Evolutionary conservation across 2,888 invertebrate genomes (phyloP).

Genomic region (Drosophila mimica): DNA sequence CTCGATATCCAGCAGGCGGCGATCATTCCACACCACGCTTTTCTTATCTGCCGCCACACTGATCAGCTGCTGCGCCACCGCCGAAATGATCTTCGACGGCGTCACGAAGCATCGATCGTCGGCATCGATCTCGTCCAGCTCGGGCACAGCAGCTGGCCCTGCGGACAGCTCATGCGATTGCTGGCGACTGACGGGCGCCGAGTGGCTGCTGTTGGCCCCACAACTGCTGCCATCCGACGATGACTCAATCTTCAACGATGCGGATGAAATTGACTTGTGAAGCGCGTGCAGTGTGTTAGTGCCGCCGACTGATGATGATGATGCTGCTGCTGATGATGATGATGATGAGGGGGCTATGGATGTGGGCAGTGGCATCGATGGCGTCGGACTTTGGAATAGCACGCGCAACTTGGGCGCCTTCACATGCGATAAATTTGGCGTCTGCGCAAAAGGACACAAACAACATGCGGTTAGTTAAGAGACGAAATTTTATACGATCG

Average conservation of each 20-base stretch:
- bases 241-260: conserved; percentile 77
- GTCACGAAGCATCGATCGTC: conserved; percentile 62
- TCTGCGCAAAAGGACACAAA: conserved; percentile 66
- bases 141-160: conserved; percentile 37
- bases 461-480: conserved; percentile 66
- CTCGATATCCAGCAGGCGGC: conserved; percentile 66
- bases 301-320: conserved; percentile 31
- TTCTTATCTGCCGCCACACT: conserved; percentile 66
- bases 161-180: conserved; percentile 72
- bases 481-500: neutral
- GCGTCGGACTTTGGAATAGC: conserved; percentile 84
- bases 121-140: conserved; percentile 58
- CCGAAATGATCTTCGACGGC: conserved; percentile 73
- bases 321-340: conserved; percentile 25
- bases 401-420: conserved; percentile 83
- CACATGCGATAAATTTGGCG: conserved; percentile 80
- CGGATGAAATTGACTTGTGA: conserved; percentile 84
- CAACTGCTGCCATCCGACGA: conserved; percentile 64
- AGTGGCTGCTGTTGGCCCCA: conserved; percentile 57
- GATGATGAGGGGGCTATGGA: conserved; percentile 27
- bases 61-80: conserved; percentile 67
- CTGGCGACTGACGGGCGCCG: conserved; percentile 82
- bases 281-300: conserved; percentile 69
- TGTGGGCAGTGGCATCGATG: conserved; percentile 45
- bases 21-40: conserved; percentile 78